phyloP scores from a whole-genome alignment of 1,140 invertebrate species.

The Manduca sexta region DNA sequence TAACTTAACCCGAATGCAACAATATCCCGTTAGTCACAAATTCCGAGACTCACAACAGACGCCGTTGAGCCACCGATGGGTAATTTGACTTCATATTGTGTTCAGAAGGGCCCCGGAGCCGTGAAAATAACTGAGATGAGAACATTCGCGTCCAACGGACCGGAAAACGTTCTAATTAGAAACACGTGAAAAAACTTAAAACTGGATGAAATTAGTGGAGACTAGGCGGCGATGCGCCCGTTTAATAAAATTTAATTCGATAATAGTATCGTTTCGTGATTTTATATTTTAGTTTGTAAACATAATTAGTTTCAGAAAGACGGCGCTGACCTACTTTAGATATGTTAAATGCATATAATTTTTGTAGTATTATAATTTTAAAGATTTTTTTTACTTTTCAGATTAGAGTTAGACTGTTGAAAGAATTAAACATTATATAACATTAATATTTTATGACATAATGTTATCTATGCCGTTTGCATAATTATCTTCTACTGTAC shows the following conservation, averaged over 20 bases:
- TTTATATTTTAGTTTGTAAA: too few species aligned
- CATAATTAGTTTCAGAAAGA: too few species aligned
- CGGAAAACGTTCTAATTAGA: slow-evolving; percentile 59
- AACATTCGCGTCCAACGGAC: slow-evolving; percentile 26
- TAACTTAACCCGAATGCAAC: slow-evolving; percentile 25
- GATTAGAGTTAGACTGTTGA: too few species aligned
- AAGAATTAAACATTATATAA: too few species aligned
- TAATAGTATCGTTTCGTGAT: slow-evolving; percentile 23
- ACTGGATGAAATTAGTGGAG: slow-evolving; percentile 33
- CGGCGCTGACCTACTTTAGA: background rate
- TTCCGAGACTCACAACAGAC: slow-evolving; percentile 42
- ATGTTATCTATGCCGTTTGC: too few species aligned
- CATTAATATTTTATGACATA: too few species aligned
- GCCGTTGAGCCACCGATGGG: slow-evolving; percentile 35
- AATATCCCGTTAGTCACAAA: slow-evolving; percentile 51
- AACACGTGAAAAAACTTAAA: slow-evolving; percentile 30
- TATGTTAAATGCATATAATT: too few species aligned
- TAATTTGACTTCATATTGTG: slow-evolving; percentile 50
- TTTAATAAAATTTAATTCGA: slow-evolving; percentile 16
- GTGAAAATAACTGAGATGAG: slow-evolving; percentile 20
- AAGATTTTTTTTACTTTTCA: too few species aligned
- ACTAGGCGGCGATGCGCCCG: too few species aligned
- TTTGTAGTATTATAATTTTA: too few species aligned
- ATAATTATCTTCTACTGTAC: too few species aligned
- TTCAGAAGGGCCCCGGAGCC: slow-evolving; percentile 37